A percentile compares a stretch with the other conserved stretches of the same genome.
phyloP scores from a whole-genome alignment of 2,797 vertebrate species.

The Sebastes steindachneri region DNA sequence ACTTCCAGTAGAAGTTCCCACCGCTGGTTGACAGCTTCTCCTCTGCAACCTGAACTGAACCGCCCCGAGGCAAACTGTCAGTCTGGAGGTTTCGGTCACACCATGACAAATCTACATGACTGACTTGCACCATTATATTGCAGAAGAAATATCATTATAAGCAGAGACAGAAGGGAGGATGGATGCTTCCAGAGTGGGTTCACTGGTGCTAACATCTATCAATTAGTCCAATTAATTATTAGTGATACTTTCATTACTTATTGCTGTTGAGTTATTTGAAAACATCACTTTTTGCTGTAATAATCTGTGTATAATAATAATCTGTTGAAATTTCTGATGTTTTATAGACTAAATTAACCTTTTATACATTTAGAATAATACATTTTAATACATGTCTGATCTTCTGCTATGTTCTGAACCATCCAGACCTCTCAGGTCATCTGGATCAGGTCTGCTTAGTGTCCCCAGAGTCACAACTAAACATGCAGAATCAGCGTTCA shows the following conservation, averaged over 20 bases:
- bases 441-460: too few relatives aligned
- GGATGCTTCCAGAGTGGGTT: neutral
- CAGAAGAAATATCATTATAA: neutral
- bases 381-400: too few relatives aligned
- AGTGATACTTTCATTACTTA: neutral
- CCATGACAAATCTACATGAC: too few relatives aligned
- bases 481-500: too few relatives aligned
- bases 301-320: neutral
- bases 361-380: too few relatives aligned
- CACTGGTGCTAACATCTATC: neutral
- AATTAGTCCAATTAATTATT: too few relatives aligned
- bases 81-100: neutral
- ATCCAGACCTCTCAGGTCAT: too few relatives aligned
- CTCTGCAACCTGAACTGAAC: neutral
- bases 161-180: neutral
- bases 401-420: too few relatives aligned
- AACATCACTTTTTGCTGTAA: too few relatives aligned
- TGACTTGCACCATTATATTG: neutral
- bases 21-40: neutral
- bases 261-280: neutral
- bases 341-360: neutral
- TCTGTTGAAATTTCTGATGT: neutral
- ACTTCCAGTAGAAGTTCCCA: neutral
- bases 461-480: too few relatives aligned
- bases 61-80: neutral